Base-by-base conservation (phyloP, 2,888 invertebrate genomes). In the Nymphalis polychloros region DNA sequence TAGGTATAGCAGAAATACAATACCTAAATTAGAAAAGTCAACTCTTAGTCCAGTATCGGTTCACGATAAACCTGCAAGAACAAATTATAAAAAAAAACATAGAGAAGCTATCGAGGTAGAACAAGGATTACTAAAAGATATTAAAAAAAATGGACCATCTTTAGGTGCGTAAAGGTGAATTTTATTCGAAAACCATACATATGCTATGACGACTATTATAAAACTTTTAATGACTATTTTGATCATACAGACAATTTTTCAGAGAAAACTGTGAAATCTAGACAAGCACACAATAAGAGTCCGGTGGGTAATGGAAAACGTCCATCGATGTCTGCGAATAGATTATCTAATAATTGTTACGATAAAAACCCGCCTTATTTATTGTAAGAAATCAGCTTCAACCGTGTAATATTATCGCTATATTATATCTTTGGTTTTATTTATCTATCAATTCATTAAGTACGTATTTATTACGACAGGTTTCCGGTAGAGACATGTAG, bases 131-230 rank as follows among this genome's bases (percentile, higher is more conserved):
- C 70, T 79, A 49, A 74, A 75, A 50, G 83, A 81, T 65, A 72
- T 76, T 19, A 55, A 79, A 48, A 71, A 79, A 61, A 70, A 82
- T 55, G 72, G 75, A 72, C 74, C 81, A 72, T 77, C 83, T 75
- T 77, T 84, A 90, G 91, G 91, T 91, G 86, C 86, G 90, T 90
- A 89, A 88, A 89, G 89, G 89, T 88, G 88, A 88, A 88, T 88
- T 84, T 75, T 75, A 76, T 79, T 75, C 35, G 1, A 41, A 46
- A 8, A 17, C 17, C 59, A 57, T 57, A n/a, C 8, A 31, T 41
- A 57, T 63, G 68, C 72, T 66, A 60, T 46, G 4, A 27, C 1
- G 5, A 27, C 1, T 0, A 60, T n/a, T 50, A 10, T 17, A 7
- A 31, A 27, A 16, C 10, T 60, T 27, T 57, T 4, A 41, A n/a